A percentile compares a stretch with the other conserved stretches of the same genome.
Conservation (phyloP, 1,140 invertebrate genomes). For the Drosophila melanica region DNA sequence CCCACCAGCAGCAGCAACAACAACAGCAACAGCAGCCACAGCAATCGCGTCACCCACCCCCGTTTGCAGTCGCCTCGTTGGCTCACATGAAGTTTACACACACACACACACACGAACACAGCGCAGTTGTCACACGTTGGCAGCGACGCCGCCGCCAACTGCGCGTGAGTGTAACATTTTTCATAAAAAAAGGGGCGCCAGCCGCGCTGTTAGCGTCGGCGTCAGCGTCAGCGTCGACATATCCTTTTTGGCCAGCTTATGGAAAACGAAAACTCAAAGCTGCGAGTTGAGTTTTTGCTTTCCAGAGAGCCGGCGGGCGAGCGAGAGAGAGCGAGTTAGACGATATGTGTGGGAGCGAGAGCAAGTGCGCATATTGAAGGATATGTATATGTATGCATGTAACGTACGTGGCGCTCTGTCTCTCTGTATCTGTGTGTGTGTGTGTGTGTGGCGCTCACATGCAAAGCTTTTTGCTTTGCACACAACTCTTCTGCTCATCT, state of each 20-base stretch:
- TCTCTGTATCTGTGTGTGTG: constrained; percentile 44
- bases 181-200: constrained; percentile 66
- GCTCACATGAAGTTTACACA: constrained; percentile 62
- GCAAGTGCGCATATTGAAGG: constrained; percentile 1
- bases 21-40: constrained; percentile 39
- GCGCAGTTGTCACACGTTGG: constrained; percentile 76
- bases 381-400: constrained; percentile 20
- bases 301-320: constrained; percentile 40
- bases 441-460: constrained; percentile 39
- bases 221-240: constrained; percentile 57
- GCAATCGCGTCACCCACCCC: constrained; percentile 44
- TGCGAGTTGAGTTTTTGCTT: constrained; percentile 73
- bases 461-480: constrained; percentile 44
- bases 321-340: constrained; percentile 9
- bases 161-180: constrained; percentile 81
- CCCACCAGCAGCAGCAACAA: constrained; percentile 59
- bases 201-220: constrained; percentile 47
- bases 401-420: constrained; percentile 64
- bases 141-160: constrained; percentile 50
- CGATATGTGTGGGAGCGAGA: constrained; percentile 32
- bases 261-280: constrained; percentile 64
- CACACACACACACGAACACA: constrained; percentile 6
- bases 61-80: constrained; percentile 48
- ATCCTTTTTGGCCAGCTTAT: constrained; percentile 79
- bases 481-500: constrained; percentile 76